phyloP scores from a whole-genome alignment of 2,888 invertebrate species.

The Pollenia angustigena region DNA sequence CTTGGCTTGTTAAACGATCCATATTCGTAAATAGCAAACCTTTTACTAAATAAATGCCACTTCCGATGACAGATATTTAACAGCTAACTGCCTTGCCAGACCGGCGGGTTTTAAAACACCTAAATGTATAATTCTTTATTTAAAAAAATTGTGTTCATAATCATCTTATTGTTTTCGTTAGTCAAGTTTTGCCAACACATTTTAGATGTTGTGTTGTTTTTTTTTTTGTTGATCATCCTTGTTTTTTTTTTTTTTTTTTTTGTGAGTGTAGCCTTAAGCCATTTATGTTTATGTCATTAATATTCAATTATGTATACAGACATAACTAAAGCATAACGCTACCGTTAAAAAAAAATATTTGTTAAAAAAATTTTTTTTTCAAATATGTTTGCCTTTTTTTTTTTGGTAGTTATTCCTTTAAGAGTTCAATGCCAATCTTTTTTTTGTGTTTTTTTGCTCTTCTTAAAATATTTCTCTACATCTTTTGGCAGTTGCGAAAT shows the following conservation, averaged over 20 bases:
- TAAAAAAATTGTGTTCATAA: background rate
- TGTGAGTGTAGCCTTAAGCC: conserved; percentile 25
- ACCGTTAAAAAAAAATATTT: conserved; percentile 78
- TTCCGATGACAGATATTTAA: no score
- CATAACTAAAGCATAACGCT: conserved; percentile 55
- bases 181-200: background rate
- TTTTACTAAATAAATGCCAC: no score
- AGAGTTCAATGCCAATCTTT: conserved; percentile 80
- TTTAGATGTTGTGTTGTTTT: conserved; percentile 22
- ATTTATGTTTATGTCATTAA: conserved; percentile 22
- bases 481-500: conserved; percentile 42
- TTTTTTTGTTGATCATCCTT: background rate
- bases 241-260: background rate
- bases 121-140: no score
- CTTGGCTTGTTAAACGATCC: no score
- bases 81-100: no score
- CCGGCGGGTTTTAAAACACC: no score
- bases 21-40: no score
- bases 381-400: conserved; percentile 57
- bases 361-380: conserved; percentile 75
- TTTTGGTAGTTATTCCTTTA: conserved; percentile 70
- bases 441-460: conserved; percentile 58
- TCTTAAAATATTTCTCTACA: conserved; percentile 57
- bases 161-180: background rate
- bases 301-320: conserved; percentile 5